phyloP scores from a whole-genome alignment of 2,113 vertebrate genomes.

The Crotalus horridus region DNA sequence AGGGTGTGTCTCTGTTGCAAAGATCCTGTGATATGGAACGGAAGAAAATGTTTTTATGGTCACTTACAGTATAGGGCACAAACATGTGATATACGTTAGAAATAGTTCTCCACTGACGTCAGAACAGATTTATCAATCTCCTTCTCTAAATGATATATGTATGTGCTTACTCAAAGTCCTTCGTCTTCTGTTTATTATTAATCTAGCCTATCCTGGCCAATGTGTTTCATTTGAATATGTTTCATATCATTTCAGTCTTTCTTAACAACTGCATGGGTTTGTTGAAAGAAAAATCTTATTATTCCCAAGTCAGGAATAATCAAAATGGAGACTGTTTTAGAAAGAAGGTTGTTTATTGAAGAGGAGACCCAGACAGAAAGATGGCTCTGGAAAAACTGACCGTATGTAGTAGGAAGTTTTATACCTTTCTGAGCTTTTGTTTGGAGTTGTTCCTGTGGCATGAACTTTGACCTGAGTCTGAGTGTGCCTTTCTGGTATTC shows the following conservation, averaged over 20 bases:
- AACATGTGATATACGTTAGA: not conserved
- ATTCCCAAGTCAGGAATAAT: too few relatives aligned
- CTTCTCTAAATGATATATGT: not conserved
- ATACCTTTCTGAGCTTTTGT: too few relatives aligned
- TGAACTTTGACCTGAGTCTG: too few relatives aligned
- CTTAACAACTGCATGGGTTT: not conserved
- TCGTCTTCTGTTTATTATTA: not conserved
- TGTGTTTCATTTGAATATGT: not conserved
- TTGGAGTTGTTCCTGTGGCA: too few relatives aligned
- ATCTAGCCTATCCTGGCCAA: not conserved
- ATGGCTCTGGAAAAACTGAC: too few relatives aligned
- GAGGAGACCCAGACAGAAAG: too few relatives aligned
- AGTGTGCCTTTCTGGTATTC: too few relatives aligned
- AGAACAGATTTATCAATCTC: not conserved
- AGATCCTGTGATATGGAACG: not conserved
- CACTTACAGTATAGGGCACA: not conserved
- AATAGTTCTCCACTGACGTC: not conserved
- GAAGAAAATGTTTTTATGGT: not conserved
- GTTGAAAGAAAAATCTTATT: too few relatives aligned
- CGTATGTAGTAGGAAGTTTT: too few relatives aligned
- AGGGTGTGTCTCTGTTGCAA: not conserved
- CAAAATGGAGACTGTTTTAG: too few relatives aligned
- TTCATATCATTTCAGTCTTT: not conserved
- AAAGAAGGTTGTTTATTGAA: too few relatives aligned
- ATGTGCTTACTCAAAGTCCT: not conserved